Evolutionary conservation across 2,113 vertebrate genomes (phyloP).

Genomic region (Percopsis transmontana): DNA sequence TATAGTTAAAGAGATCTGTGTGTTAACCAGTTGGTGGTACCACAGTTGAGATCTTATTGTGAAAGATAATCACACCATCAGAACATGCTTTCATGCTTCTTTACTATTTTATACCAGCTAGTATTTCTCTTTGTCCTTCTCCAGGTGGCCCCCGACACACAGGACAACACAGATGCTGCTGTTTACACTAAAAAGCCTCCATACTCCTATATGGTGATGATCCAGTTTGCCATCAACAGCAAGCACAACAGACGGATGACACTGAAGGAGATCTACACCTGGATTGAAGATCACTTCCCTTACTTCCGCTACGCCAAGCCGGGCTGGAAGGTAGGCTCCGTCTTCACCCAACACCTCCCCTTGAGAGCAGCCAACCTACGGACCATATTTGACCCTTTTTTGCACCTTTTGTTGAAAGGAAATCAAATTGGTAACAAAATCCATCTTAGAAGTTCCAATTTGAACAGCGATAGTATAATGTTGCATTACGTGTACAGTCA

Average conservation of each 20-base stretch:
- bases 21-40: neutral
- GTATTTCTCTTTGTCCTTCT: neutral
- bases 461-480: too few species aligned
- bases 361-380: too few species aligned
- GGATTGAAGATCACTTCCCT: constrained; percentile 95
- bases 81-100: too few species aligned
- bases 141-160: constrained; percentile 7
- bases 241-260: constrained; percentile 88
- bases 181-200: constrained; percentile 84
- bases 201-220: constrained; percentile 98
- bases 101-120: neutral
- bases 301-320: constrained; percentile 94
- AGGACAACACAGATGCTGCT: neutral
- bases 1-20: too few species aligned
- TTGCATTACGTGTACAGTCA: too few species aligned
- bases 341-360: neutral
- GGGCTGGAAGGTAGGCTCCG: constrained; percentile 90
- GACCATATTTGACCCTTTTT: too few species aligned
- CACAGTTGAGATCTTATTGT: too few species aligned
- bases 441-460: too few species aligned
- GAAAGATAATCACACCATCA: too few species aligned
- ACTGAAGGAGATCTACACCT: constrained; percentile 93
- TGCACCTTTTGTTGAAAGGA: too few species aligned
- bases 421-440: too few species aligned
- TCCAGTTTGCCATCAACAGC: constrained; percentile 98